Evolutionary conservation across 2,797 vertebrate species (phyloP).

Genomic region (Gila robusta): DNA sequence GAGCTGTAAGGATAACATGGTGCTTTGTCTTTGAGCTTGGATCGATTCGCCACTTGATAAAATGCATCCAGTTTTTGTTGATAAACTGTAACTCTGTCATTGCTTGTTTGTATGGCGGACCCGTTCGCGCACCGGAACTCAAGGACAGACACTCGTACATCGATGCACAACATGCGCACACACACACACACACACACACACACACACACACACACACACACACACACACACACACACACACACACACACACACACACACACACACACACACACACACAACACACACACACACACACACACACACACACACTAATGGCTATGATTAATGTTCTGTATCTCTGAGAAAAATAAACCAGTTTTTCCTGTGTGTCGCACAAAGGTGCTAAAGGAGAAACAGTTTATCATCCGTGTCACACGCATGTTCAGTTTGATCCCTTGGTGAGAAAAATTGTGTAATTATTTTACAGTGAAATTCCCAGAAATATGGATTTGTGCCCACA

Average conservation of each 20-base stretch:
- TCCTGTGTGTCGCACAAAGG: constrained; percentile 55
- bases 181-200: constrained; percentile 10
- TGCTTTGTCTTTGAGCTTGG: constrained; percentile 55
- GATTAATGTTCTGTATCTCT: constrained; percentile 63
- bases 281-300: constrained; percentile 33
- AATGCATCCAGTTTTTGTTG: constrained; percentile 54
- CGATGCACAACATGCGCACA: constrained; percentile 22
- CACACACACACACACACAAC: constrained; percentile 41
- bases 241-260: constrained; percentile 36
- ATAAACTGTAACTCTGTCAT: constrained; percentile 63
- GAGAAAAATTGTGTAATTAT: constrained; percentile 56
- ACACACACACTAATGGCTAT: constrained; percentile 60
- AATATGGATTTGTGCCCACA: constrained; percentile 18
- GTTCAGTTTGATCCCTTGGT: constrained; percentile 50
- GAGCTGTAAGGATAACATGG: constrained; percentile 56
- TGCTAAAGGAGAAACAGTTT: constrained; percentile 63
- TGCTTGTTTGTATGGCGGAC: constrained; percentile 54
- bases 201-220: constrained; percentile 43
- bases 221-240: constrained; percentile 24
- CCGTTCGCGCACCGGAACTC: constrained; percentile 38
- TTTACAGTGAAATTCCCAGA: constrained; percentile 34
- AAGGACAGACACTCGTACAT: constrained; percentile 55
- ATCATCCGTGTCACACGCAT: constrained; percentile 57
- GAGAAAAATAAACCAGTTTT: constrained; percentile 62
- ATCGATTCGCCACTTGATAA: constrained; percentile 59